These are phyloP conservation scores for Limnephilus rhombicus DNA, from an alignment of 2,888 invertebrate species.

Conservation along the genomic window DNA sequence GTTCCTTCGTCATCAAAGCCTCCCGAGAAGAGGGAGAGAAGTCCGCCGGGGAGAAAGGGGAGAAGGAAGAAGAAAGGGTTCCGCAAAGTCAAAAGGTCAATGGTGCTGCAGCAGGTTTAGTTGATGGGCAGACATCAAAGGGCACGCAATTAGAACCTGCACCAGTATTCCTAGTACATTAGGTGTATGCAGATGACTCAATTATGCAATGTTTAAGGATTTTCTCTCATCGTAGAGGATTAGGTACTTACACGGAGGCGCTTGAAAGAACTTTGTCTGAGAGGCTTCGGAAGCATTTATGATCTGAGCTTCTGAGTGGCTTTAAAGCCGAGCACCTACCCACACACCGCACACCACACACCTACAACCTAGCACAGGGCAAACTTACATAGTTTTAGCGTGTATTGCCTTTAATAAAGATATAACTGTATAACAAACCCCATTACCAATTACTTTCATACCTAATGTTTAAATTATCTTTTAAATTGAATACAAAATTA, in stretches of 20 bases:
- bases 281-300: neutral
- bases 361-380: neutral
- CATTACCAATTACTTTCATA: too few relatives aligned
- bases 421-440: too few relatives aligned
- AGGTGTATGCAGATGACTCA: neutral
- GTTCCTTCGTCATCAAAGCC: constrained; percentile 55
- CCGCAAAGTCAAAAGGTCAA: constrained; percentile 48
- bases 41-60: neutral
- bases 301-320: neutral
- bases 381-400: neutral
- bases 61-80: neutral
- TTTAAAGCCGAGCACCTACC: too few relatives aligned
- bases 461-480: too few relatives aligned
- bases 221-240: constrained; percentile 18
- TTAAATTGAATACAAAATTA: too few relatives aligned
- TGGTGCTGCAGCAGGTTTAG: constrained; percentile 7
- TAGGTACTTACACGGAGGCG: neutral
- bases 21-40: constrained; percentile 32
- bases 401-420: neutral
- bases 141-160: constrained; percentile 21
- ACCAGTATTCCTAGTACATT: neutral
- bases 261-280: neutral
- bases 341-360: too few relatives aligned
- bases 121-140: constrained; percentile 42
- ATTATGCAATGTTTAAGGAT: constrained; percentile 21